phyloP scores from a whole-genome alignment of 2,797 vertebrate genomes.

The Ataeniobius toweri region DNA sequence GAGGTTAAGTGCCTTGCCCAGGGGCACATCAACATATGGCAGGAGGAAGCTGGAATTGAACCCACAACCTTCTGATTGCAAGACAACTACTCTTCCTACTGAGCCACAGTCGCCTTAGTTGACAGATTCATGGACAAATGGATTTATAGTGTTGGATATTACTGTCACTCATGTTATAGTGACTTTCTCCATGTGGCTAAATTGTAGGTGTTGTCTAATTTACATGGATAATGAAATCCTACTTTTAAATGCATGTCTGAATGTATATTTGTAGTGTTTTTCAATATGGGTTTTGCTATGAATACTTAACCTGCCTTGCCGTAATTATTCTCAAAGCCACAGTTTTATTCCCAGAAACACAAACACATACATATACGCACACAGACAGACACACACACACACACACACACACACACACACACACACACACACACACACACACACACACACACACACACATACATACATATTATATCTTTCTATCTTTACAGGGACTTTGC shows the following conservation, averaged over 20 bases:
- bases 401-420: too few species aligned
- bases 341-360: slow-evolving; percentile 9
- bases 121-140: background rate
- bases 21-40: too few species aligned
- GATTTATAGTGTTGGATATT: background rate
- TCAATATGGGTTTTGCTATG: slow-evolving; percentile 60
- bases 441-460: too few species aligned
- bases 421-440: too few species aligned
- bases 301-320: slow-evolving; percentile 23
- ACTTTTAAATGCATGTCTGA: background rate
- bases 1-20: too few species aligned
- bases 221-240: background rate
- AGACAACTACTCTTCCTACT: too few species aligned
- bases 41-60: too few species aligned
- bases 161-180: background rate
- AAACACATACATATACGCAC: background rate
- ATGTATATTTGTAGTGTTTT: background rate
- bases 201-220: background rate
- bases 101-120: background rate
- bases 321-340: slow-evolving; percentile 31
- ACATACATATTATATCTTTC: too few species aligned
- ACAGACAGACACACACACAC: too few species aligned
- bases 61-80: too few species aligned
- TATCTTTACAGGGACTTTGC: too few species aligned
- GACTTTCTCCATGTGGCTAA: background rate